Conservation (phyloP, 2,888 invertebrate genomes). For the Anoplius nigerrimus region DNA sequence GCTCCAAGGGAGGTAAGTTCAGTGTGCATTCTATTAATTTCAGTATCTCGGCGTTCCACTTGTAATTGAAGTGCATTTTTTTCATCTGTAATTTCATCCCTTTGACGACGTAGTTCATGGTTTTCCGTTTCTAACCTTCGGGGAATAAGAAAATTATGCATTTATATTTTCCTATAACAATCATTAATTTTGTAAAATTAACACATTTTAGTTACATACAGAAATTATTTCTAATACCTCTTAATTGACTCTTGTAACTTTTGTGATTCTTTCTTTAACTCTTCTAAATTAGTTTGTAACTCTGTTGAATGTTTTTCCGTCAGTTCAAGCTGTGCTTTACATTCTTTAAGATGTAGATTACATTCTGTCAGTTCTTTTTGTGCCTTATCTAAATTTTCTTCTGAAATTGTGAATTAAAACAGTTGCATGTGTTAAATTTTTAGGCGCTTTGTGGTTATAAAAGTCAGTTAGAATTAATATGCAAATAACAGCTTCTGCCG, state of each 20-base stretch:
- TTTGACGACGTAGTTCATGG: constrained; percentile 81
- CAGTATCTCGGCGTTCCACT: constrained; percentile 83
- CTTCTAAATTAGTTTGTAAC: constrained; percentile 81
- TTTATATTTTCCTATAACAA: no score
- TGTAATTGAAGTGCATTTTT: constrained; percentile 84
- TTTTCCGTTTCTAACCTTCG: constrained; percentile 79
- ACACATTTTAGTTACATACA: not conserved
- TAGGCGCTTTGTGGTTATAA: no score
- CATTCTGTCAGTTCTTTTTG: constrained; percentile 78
- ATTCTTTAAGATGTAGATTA: constrained; percentile 80
- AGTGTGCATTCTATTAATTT: constrained; percentile 83
- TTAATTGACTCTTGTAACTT: constrained; percentile 81
- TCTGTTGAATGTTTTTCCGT: constrained; percentile 81
- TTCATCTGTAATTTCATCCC: constrained; percentile 84
- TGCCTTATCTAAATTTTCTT: constrained; percentile 77
- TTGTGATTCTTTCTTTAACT: constrained; percentile 80
- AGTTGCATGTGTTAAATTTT: no score
- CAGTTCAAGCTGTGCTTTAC: constrained; percentile 79
- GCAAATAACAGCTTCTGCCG: no score
- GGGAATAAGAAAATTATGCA: not conserved
- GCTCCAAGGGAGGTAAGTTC: constrained; percentile 83
- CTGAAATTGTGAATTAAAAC: constrained; percentile 69
- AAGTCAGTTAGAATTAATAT: no score
- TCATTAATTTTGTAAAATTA: not conserved
- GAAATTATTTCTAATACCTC: constrained; percentile 63